These are phyloP conservation scores for Phrynosoma platyrhinos DNA, from an alignment of 2,113 vertebrate species.

Conservation along the genomic window DNA sequence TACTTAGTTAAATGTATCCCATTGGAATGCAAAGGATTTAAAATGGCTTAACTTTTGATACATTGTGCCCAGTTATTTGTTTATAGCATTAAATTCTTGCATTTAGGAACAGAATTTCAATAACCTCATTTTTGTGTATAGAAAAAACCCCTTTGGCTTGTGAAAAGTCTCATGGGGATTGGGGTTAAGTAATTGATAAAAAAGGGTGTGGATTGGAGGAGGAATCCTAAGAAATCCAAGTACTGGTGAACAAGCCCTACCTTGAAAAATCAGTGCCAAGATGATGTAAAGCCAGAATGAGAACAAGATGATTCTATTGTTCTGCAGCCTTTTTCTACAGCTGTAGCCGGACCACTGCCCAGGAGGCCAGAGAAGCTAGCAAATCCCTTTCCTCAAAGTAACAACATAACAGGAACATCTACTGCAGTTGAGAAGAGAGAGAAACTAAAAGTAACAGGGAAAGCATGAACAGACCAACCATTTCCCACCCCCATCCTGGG, in stretches of 20 bases:
- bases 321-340: slow-evolving; percentile 66
- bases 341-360: slow-evolving; percentile 63
- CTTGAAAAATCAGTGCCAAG: slow-evolving; percentile 59
- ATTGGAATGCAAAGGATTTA: not conserved
- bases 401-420: slow-evolving; percentile 67
- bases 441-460: slow-evolving; percentile 45
- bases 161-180: slow-evolving; percentile 2
- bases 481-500: not conserved
- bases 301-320: slow-evolving; percentile 67
- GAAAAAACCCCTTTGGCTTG: slow-evolving; percentile 34
- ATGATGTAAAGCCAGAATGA: slow-evolving; percentile 63
- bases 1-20: not conserved
- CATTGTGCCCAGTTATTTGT: not conserved
- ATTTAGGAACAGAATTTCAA: slow-evolving; percentile 52
- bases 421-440: slow-evolving; percentile 40
- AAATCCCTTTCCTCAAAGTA: slow-evolving; percentile 58
- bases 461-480: not conserved
- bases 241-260: slow-evolving; percentile 55
- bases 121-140: slow-evolving; percentile 37
- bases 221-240: slow-evolving; percentile 9
- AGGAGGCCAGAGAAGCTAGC: slow-evolving; percentile 44
- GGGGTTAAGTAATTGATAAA: slow-evolving; percentile 6
- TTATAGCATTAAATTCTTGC: not conserved
- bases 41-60: not conserved
- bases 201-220: slow-evolving; percentile 42